phyloP scores from a whole-genome alignment of 2,888 invertebrate species.

The Protodeltote pygarga region DNA sequence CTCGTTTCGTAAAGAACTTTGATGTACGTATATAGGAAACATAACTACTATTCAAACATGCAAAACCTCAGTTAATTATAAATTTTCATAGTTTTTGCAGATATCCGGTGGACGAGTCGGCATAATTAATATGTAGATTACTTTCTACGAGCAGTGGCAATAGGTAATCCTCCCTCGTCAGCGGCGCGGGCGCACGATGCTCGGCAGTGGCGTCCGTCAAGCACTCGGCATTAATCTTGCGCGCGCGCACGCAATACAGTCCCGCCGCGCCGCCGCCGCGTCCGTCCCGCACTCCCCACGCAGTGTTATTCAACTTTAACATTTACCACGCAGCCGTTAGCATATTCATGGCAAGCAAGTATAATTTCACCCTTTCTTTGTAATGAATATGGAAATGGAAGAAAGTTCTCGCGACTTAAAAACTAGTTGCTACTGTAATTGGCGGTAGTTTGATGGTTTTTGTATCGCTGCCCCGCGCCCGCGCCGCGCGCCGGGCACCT shows the following conservation, averaged over 20 bases:
- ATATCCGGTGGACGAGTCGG: conserved; percentile 7
- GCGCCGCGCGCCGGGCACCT: conserved; percentile 13
- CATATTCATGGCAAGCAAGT: conserved; percentile 75
- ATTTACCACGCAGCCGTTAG: conserved; percentile 76
- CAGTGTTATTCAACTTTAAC: conserved; percentile 83
- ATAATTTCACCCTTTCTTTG: conserved; percentile 85
- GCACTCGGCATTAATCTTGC: conserved; percentile 38
- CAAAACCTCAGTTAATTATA: conserved; percentile 42
- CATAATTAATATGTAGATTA: conserved; percentile 56
- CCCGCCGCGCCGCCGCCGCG: conserved; percentile 19
- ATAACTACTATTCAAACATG: conserved; percentile 31
- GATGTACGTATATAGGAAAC: conserved; percentile 17
- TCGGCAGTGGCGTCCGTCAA: conserved; percentile 22
- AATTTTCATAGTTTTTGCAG: conserved; percentile 38
- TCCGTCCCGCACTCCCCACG: conserved; percentile 46
- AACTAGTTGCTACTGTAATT: conserved; percentile 80
- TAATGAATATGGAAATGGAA: conserved; percentile 82
- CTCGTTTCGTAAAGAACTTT: conserved; percentile 10
- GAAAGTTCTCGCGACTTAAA: conserved; percentile 84
- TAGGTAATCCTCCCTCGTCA: conserved; percentile 47
- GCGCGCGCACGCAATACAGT: conserved; percentile 42
- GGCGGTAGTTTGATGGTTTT: conserved; percentile 69
- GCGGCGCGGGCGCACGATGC: conserved; percentile 34
- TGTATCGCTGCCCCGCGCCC: conserved; percentile 42
- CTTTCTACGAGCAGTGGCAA: conserved; percentile 36